Conservation (phyloP, 2,888 invertebrate species). For the Chouioia cunea region DNA sequence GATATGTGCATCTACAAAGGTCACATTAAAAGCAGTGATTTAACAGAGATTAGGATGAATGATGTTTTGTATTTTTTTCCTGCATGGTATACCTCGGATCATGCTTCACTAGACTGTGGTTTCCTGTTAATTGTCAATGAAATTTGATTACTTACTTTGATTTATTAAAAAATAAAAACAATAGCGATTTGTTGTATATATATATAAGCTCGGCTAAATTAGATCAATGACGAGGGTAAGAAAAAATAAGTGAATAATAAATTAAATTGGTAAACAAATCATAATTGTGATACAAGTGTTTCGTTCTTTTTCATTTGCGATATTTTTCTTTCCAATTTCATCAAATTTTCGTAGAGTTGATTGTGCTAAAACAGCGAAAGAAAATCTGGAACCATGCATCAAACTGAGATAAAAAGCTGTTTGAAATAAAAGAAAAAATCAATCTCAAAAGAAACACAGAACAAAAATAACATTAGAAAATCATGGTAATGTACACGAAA, state of each 20-base stretch:
- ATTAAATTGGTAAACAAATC: constrained; percentile 37
- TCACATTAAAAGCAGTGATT: constrained; percentile 68
- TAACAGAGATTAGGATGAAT: constrained; percentile 68
- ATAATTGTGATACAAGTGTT: constrained; percentile 38
- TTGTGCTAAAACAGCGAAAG: constrained; percentile 56
- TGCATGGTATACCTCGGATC: constrained; percentile 67
- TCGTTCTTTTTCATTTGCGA: constrained; percentile 34
- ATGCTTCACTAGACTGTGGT: constrained; percentile 66
- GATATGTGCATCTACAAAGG: constrained; percentile 41
- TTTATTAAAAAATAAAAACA: constrained; percentile 43
- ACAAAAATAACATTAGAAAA: constrained; percentile 29
- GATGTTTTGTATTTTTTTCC: constrained; percentile 65
- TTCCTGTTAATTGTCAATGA: constrained; percentile 67
- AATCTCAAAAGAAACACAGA: too few species aligned
- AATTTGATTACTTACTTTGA: constrained; percentile 63
- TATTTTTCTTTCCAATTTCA: background rate
- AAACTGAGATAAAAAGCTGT: constrained; percentile 55
- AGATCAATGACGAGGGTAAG: constrained; percentile 41
- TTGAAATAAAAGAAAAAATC: constrained; percentile 23
- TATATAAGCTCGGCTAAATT: constrained; percentile 41
- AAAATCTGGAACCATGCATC: constrained; percentile 67
- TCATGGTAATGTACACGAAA: constrained; percentile 41
- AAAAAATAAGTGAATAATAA: constrained; percentile 32
- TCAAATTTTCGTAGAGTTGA: constrained; percentile 38
- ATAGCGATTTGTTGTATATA: too few species aligned